Percentiles rank a stretch among this genome's conserved stretches.
phyloP scores from a whole-genome alignment of 1,140 invertebrate genomes.

The Chelonus insularis region DNA sequence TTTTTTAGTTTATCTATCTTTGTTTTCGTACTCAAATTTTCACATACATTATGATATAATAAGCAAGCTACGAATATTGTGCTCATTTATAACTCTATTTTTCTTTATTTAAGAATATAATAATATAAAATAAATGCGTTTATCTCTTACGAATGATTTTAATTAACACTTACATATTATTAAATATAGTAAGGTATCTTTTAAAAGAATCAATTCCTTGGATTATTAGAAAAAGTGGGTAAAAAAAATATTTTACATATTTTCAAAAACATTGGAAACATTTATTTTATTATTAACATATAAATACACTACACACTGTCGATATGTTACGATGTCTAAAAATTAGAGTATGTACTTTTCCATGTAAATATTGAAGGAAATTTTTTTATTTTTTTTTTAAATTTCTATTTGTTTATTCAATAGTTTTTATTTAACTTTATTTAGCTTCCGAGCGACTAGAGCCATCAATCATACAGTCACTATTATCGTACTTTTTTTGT shows the following conservation, averaged over 20 bases:
- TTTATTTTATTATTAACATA: slow-evolving; percentile 51
- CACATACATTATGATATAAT: too few relatives aligned
- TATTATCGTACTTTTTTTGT: too few relatives aligned
- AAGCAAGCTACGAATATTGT: slow-evolving; percentile 1
- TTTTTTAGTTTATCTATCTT: neutral
- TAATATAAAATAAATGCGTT: too few relatives aligned
- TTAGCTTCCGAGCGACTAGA: slow-evolving; percentile 24
- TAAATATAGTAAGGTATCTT: too few relatives aligned
- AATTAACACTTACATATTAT: too few relatives aligned
- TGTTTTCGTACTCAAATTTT: neutral
- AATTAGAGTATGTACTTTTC: slow-evolving; percentile 44
- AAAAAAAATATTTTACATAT: slow-evolving; percentile 16
- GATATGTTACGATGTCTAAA: slow-evolving; percentile 48
- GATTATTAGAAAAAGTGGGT: neutral
- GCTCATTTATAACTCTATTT: neutral
- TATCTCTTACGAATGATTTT: too few relatives aligned
- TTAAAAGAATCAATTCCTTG: too few relatives aligned
- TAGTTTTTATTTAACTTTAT: too few relatives aligned
- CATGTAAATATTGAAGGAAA: slow-evolving; percentile 13
- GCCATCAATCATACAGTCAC: slow-evolving; percentile 12
- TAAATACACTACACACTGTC: slow-evolving; percentile 50
- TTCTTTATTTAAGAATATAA: too few relatives aligned
- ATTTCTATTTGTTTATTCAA: too few relatives aligned
- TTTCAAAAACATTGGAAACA: slow-evolving; percentile 54
- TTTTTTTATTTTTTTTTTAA: slow-evolving; percentile 4